Percentiles rank a stretch among this genome's conserved stretches.
phyloP scores from a whole-genome alignment of 2,888 invertebrate species.

The Amblyteles armatorius region DNA sequence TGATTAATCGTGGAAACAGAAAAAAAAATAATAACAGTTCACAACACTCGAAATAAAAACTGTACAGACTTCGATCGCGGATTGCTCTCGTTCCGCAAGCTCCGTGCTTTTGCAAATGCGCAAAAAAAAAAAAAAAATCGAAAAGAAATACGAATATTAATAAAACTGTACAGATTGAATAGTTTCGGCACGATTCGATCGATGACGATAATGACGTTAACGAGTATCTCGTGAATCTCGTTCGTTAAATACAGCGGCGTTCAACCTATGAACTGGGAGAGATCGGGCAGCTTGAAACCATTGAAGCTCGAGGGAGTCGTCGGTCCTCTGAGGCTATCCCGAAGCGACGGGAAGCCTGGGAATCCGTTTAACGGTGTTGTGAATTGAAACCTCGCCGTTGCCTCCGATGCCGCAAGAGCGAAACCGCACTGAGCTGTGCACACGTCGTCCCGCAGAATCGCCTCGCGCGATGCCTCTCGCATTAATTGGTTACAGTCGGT shows the following conservation, averaged over 20 bases:
- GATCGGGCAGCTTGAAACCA: conserved; percentile 92
- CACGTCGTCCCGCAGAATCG: conserved; percentile 93
- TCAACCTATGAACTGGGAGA: conserved; percentile 90
- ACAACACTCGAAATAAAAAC: conserved; percentile 47
- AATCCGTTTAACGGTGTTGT: conserved; percentile 75
- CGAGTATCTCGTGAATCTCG: not conserved
- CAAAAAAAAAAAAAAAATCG: conserved; percentile 26
- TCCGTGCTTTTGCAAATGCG: conserved; percentile 22
- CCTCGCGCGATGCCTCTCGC: conserved; percentile 93
- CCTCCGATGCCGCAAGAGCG: conserved; percentile 85
- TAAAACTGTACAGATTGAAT: conserved; percentile 64
- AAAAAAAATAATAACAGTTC: conserved; percentile 23
- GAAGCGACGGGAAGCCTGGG: conserved; percentile 73
- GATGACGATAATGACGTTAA: conserved; percentile 9
- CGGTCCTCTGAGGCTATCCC: conserved; percentile 74
- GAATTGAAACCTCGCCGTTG: conserved; percentile 77
- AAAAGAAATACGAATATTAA: conserved; percentile 16
- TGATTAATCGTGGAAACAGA: conserved; percentile 18
- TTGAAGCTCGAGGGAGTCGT: conserved; percentile 83
- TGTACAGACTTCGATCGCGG: conserved; percentile 58
- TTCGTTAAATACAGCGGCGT: conserved; percentile 58
- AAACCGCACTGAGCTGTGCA: conserved; percentile 96
- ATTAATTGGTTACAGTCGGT: conserved; percentile 94
- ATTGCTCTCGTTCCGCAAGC: not conserved
- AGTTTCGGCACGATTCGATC: conserved; percentile 30